These are phyloP conservation scores for Tetramorium parvispinum DNA, from an alignment of 1,140 invertebrate genomes.

Conservation along the genomic window DNA sequence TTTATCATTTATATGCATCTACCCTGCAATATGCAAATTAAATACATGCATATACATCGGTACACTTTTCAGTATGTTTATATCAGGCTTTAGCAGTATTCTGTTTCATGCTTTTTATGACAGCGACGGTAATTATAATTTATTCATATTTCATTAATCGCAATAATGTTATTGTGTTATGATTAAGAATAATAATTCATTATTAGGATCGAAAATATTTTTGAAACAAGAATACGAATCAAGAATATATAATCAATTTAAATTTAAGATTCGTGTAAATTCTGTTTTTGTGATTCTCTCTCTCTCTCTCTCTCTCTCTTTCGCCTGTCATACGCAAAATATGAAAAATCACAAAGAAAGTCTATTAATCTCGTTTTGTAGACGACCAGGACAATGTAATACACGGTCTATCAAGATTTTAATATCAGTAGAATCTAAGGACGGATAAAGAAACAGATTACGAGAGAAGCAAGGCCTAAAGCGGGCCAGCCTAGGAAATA, in stretches of 20 bases:
- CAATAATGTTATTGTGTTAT: neutral
- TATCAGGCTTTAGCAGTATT: neutral
- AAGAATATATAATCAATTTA: neutral
- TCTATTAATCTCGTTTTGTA: constrained; percentile 61
- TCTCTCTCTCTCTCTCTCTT: neutral
- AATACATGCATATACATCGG: neutral
- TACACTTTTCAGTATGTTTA: neutral
- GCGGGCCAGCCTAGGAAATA: constrained; percentile 39
- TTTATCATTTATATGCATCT: constrained; percentile 39
- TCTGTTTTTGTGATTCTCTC: neutral
- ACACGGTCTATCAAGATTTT: constrained; percentile 50
- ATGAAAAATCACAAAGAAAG: neutral
- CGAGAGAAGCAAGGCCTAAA: neutral
- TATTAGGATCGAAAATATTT: neutral
- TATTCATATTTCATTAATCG: neutral
- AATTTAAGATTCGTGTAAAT: neutral
- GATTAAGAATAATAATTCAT: neutral
- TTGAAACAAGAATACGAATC: neutral
- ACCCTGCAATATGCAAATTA: constrained; percentile 13
- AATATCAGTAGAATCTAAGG: constrained; percentile 45
- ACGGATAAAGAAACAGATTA: constrained; percentile 68
- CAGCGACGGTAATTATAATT: neutral
- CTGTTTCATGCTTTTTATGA: neutral
- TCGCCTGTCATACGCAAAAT: neutral
- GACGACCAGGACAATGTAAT: constrained; percentile 10